Base-by-base conservation (phyloP, 1,140 invertebrate species). In the Drosophila santomea region DNA sequence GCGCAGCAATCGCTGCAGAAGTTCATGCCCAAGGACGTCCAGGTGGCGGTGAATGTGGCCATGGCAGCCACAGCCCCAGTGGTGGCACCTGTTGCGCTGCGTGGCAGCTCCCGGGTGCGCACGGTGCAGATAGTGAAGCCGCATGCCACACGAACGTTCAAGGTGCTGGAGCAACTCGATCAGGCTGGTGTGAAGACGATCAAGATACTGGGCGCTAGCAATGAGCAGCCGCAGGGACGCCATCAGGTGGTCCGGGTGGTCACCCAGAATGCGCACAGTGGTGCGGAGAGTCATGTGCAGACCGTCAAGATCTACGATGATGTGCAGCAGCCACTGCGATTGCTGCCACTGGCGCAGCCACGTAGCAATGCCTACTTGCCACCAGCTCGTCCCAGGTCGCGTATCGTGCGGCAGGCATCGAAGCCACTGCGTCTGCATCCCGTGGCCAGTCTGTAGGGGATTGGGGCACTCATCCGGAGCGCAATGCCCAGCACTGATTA, bases 221-320 rank as follows among this genome's bases (percentile, higher is more conserved):
- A 73, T 25, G 84, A 91, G 28, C 69, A 82, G 63, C 89, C 89
- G 0, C 80, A 43, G 35, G 89, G 89, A 2, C 78, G 78, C 0
- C 89, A 91, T 45, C 88, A 85, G 38, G 50, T 91, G 14, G 78
- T 91, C 23, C 82, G 77, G 51, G 89, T 91, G 39, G 80, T 91
- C 2, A 89, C 72, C 11, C 82, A 91, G 44, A 80, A 86, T 35
- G 69, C 57, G 0, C 58, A 74, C 48, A 78, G 67, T 23, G 81
- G 71, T 0, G 45, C 64, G 12, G 84, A 89, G 58, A 84, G 25
- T 6, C 89, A 91, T 50, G 84, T 91, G 20, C 83, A 86, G 48
- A 86, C 83, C 6, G 89, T 91, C 1, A 85, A 86, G 50, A 91
- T 91, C 55, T 91, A 71, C 17, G 84, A 91, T n/a, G 89, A 85